Conservation (phyloP, 2,888 invertebrate species). For the Conops quadrifasciatus region DNA sequence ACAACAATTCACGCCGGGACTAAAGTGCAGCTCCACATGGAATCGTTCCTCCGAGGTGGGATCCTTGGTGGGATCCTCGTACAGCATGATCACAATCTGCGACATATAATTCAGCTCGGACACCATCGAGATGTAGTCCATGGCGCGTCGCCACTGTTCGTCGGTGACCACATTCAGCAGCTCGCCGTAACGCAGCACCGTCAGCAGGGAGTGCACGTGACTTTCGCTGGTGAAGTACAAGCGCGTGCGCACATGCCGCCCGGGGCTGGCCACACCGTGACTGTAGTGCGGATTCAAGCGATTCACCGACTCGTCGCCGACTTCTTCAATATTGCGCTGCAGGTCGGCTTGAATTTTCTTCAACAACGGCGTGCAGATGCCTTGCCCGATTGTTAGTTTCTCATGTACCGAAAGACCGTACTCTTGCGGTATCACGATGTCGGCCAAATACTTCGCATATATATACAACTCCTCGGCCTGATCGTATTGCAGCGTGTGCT, state of each 20-base stretch:
- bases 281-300: conserved; percentile 97
- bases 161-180: conserved; percentile 87
- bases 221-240: conserved; percentile 99
- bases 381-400: conserved; percentile 95
- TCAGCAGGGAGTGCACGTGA: conserved; percentile 97
- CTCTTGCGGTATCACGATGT: conserved; percentile 99
- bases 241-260: conserved; percentile 96
- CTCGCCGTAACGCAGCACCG: conserved; percentile 92
- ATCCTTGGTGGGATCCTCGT: conserved; percentile 98
- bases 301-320: conserved; percentile 94
- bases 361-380: conserved; percentile 94
- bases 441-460: conserved; percentile 96
- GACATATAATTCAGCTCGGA: conserved; percentile 99
- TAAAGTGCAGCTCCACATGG: conserved; percentile 98
- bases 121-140: conserved; percentile 98
- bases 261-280: conserved; percentile 97
- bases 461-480: conserved; percentile 90
- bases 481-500: conserved; percentile 91
- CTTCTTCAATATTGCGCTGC: conserved; percentile 90
- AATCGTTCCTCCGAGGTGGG: conserved; percentile 91
- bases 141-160: conserved; percentile 97
- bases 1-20: conserved; percentile 97
- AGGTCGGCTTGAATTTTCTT: conserved; percentile 95
- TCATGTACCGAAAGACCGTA: conserved; percentile 96
- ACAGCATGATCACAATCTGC: conserved; percentile 97